A percentile compares a stretch with the other conserved stretches of the same genome.
Conservation (phyloP, 2,888 invertebrate species). For the Frankliniella fusca region DNA sequence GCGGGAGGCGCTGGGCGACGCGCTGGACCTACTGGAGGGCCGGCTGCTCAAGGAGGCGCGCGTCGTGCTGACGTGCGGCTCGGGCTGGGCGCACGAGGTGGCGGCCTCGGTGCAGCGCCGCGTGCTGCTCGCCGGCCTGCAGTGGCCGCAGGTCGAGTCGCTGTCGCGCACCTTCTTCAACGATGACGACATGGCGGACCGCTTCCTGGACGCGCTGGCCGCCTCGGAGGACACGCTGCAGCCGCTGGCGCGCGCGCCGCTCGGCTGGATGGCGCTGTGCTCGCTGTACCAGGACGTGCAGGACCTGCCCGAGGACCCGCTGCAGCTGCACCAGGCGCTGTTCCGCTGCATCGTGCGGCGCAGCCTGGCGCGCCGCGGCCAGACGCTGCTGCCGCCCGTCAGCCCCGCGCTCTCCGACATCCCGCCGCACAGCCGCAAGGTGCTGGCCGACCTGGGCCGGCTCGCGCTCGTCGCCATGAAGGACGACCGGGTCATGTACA, state of each 20-base stretch:
- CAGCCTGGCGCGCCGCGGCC: slow-evolving; percentile 44
- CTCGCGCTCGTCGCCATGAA: slow-evolving; percentile 52
- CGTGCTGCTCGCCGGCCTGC: slow-evolving; percentile 51
- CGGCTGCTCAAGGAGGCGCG: slow-evolving; percentile 53
- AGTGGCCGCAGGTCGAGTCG: slow-evolving; percentile 51
- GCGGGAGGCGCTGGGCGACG: slow-evolving; percentile 49
- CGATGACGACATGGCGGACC: slow-evolving; percentile 37
- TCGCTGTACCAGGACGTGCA: slow-evolving; percentile 51
- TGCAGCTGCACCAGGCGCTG: slow-evolving; percentile 49
- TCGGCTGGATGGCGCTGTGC: slow-evolving; percentile 54
- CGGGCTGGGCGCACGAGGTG: slow-evolving; percentile 46
- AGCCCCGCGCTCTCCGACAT: slow-evolving; percentile 44
- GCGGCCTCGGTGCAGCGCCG: slow-evolving; percentile 51
- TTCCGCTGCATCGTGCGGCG: slow-evolving; percentile 50
- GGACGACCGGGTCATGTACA: slow-evolving; percentile 50
- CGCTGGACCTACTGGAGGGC: slow-evolving; percentile 53
- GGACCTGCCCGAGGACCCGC: slow-evolving; percentile 47
- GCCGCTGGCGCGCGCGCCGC: slow-evolving; percentile 51
- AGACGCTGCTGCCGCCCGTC: slow-evolving; percentile 43
- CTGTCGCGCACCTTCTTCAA: slow-evolving; percentile 50
- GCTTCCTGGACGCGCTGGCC: slow-evolving; percentile 48
- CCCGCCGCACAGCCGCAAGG: slow-evolving; percentile 49
- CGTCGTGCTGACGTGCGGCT: slow-evolving; percentile 52
- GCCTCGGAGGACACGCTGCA: slow-evolving; percentile 47
- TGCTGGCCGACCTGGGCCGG: slow-evolving; percentile 54